Base-by-base conservation (phyloP, 2,888 invertebrate genomes). In the Monopis laevigella region DNA sequence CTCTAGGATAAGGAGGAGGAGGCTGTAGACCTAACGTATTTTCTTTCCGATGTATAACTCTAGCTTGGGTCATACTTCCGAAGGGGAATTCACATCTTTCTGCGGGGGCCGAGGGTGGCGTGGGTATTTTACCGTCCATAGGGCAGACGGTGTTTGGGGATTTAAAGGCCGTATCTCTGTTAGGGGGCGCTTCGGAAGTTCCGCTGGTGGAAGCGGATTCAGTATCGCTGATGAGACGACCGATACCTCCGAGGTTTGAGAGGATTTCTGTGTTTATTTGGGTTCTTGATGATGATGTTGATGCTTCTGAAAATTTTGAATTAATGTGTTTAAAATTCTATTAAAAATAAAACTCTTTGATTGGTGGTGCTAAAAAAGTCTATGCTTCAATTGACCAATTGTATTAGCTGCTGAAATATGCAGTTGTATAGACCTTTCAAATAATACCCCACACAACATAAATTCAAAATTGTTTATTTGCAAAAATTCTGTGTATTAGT, bases 101-200 rank as follows among this genome's bases (percentile, higher is more conserved):
- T 75, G 51, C 75, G 63, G 73, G 59, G 27, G 77, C 80, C 46
- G 71, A 85, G 70, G 67, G 84, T 65, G 73, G 82, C 51, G 80
- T 81, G 52, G 85, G 80, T 54, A 83, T 72, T 72, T 90, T 90
- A 53, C 89, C 88, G 61, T 91, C 92, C 82, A 88, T 86, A 2
- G 93, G 92, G 50, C 93, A 93, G 48, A 94, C 91, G 47, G 93
- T 93, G 74, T 94, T 94, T 34, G 95, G 95, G 45, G 90, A 90
- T 54, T 88, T 88, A 68, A 88, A 88, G 58, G 77, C 69, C 19
- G 65, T 82, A 54, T 80, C 69, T 40, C 82, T 64, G 4, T 65
- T 59, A 57, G 74, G 80, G 51, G 82, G 59, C 53, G 46, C 30
- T 53, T 48, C 30, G 55, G 54, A 45, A 12, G 51, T 46, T 32